Conservation (phyloP, 2,113 vertebrate species). For the Antechinus flavipes region DNA sequence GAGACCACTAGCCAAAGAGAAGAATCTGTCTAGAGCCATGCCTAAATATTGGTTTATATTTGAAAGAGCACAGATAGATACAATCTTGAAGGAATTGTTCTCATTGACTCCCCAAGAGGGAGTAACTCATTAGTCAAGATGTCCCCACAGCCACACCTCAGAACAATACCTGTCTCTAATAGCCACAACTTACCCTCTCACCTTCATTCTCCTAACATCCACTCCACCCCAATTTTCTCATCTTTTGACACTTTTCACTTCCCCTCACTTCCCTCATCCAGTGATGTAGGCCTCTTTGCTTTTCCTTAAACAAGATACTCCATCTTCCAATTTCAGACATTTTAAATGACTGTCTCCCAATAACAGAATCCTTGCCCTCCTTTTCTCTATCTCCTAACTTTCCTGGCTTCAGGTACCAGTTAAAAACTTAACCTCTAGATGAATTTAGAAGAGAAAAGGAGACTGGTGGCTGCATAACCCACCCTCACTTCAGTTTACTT, state of each 20-base stretch:
- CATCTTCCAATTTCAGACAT: background rate
- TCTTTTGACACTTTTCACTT: background rate
- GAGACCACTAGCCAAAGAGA: background rate
- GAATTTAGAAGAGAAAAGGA: no score
- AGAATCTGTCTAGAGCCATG: background rate
- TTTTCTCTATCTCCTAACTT: no score
- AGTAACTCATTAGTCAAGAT: no score
- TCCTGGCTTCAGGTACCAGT: no score
- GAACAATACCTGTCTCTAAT: background rate
- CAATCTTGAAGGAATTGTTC: background rate
- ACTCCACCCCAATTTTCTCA: background rate
- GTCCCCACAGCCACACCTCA: no score
- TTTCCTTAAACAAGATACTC: background rate
- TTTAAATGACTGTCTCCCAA: background rate
- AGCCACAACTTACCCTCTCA: no score
- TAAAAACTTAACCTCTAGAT: no score
- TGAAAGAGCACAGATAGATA: background rate
- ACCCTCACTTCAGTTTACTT: no score
- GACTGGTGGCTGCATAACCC: no score
- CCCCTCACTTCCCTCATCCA: background rate
- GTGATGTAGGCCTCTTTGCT: background rate
- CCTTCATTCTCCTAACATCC: no score
- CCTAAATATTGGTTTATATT: background rate
- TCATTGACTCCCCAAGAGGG: no score
- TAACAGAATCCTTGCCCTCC: no score